Base-by-base conservation (phyloP, 2,113 vertebrate genomes). In the Herpetotheres cachinnans region DNA sequence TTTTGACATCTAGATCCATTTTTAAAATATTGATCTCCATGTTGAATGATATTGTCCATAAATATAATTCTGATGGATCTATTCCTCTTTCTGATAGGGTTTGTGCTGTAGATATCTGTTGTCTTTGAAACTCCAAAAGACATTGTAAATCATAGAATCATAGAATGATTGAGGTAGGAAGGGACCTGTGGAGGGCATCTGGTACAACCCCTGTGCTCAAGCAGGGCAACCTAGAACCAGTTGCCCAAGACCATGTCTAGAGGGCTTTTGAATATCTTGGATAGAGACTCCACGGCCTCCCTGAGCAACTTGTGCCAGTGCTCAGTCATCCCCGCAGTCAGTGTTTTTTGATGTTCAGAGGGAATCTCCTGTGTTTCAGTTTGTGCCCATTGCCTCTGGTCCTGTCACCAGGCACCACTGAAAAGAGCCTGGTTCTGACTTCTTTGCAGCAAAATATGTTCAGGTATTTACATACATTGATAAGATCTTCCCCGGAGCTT, bases 371-470 rank as follows among this genome's bases (percentile, higher is more conserved):
- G 17, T 25, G 4, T 22, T 89, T 32, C 67, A 32, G 5, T 44
- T 55, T 55, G 71, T 55, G 36, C n/a, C 5, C 0, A 0, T 21
- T 65, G 10, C 21, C 29, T 74, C 34, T 42, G 42, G 42, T 42
- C 42, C 42, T 42, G 20, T n/a, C 27, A 11, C n/a, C 67, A 67
- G 20, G 2, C 42, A 62, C 6, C 12, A 8, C 4, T 38, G 20
- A 44, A 27, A 46, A 9, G 25, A 55, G 10, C 18, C 56, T 82
- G 46, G 9, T 3, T 34, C 34, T 32, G 4, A 4, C 27, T 15
- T 82, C 40, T 78, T 90, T 69, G 78, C 8, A 22, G 5, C 27
- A 49, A 40, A 72, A 44, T 79, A 40, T 58, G 26, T 61, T 11
- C 11, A 59, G 16, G 3, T 59, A 11, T 47, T 56, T 54, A 12